phyloP scores from a whole-genome alignment of 2,113 vertebrate species.

The Choloepus hoffmanni region DNA sequence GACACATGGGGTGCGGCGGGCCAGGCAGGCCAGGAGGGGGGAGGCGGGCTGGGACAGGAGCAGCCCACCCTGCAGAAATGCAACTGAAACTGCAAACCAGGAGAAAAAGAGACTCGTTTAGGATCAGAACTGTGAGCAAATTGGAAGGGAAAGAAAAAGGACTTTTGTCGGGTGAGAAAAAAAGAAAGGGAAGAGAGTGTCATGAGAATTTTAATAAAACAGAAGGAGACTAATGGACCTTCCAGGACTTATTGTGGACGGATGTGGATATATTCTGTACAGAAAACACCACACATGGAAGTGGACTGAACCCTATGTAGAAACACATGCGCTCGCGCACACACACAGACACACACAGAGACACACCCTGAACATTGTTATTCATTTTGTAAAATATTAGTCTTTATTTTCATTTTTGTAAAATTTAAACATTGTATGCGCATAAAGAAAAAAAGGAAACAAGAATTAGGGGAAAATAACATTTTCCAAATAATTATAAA shows the following conservation, averaged over 20 bases:
- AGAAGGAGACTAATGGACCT: constrained; percentile 88
- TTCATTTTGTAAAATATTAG: constrained; percentile 99
- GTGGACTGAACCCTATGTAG: constrained; percentile 95
- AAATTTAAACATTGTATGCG: constrained; percentile 97
- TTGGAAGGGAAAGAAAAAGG: constrained; percentile 77
- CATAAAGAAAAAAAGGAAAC: constrained; percentile 97
- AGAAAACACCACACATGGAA: constrained; percentile 92
- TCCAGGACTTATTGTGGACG: constrained; percentile 92
- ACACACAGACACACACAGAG: constrained; percentile 76
- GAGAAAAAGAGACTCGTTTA: constrained; percentile 78
- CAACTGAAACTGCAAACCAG: constrained; percentile 49
- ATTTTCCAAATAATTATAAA: constrained; percentile 99
- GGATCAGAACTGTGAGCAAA: constrained; percentile 82
- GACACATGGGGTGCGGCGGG: constrained; percentile 40
- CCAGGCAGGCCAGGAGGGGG: constrained; percentile 66
- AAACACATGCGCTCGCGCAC: constrained; percentile 82
- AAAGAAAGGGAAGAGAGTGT: constrained; percentile 82
- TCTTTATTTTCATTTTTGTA: constrained; percentile 99
- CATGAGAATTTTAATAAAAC: constrained; percentile 87
- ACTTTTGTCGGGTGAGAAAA: constrained; percentile 81
- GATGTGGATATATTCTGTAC: constrained; percentile 98
- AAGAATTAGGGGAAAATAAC: constrained; percentile 98
- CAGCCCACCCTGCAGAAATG: constrained; percentile 76
- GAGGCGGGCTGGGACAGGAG: constrained; percentile 69
- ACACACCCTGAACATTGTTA: constrained; percentile 93